A percentile compares a stretch with the other conserved stretches of the same genome.
These are phyloP conservation scores for Zaprionus obscuricornis DNA, from an alignment of 2,888 invertebrate species.

Conservation along the genomic window DNA sequence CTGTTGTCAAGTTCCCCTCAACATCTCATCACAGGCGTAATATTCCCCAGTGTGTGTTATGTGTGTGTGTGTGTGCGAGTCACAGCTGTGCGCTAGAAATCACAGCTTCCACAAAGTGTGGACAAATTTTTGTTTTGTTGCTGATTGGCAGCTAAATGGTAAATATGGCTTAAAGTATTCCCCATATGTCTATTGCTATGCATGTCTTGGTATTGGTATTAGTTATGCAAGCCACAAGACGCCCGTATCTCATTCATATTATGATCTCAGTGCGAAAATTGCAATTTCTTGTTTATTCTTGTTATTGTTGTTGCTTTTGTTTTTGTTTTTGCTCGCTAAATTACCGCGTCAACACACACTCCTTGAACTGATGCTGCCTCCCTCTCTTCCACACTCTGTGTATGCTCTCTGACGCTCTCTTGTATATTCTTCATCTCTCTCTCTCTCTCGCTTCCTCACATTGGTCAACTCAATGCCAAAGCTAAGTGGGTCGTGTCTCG, in stretches of 20 bases:
- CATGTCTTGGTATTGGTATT: conserved; percentile 14
- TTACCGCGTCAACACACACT: conserved; percentile 27
- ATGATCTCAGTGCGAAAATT: conserved; percentile 75
- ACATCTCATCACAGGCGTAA: too few relatives aligned
- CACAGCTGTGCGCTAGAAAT: conserved; percentile 53
- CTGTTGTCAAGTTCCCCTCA: too few relatives aligned
- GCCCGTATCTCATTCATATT: conserved; percentile 59
- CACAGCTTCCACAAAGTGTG: conserved; percentile 42
- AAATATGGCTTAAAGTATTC: conserved; percentile 45
- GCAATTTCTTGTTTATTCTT: conserved; percentile 26
- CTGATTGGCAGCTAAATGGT: conserved; percentile 61
- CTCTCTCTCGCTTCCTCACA: conserved; percentile 10
- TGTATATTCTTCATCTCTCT: conserved; percentile 17
- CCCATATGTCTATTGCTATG: conserved; percentile 14
- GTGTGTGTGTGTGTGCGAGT: too few relatives aligned
- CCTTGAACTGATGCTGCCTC: too few relatives aligned
- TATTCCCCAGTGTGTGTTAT: not conserved
- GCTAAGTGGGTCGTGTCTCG: conserved; percentile 70
- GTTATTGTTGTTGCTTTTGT: conserved; percentile 38
- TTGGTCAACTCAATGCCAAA: conserved; percentile 60
- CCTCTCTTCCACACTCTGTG: not conserved
- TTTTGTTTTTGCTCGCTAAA: conserved; percentile 41
- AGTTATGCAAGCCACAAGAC: conserved; percentile 47
- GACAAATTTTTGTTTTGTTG: conserved; percentile 33
- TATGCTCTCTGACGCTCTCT: not conserved